Evolutionary conservation across 1,140 invertebrate species (phyloP).

Genomic region (Meloidogyne hapla): DNA sequence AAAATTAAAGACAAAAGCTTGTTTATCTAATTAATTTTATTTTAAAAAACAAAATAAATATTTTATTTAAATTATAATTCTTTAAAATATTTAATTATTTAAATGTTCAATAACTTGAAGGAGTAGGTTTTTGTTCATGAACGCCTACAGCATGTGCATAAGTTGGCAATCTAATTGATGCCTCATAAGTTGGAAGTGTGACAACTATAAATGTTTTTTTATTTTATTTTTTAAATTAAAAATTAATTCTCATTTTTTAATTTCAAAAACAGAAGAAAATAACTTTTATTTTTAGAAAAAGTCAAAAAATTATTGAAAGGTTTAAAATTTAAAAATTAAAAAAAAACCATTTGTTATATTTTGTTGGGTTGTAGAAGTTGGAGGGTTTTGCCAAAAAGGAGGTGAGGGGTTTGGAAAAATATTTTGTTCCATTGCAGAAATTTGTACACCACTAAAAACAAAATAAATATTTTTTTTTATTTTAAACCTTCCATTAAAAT

Average conservation of each 20-base stretch:
- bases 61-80: too few species aligned
- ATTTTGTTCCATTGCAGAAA: not conserved
- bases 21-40: too few species aligned
- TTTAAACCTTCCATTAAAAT: conserved; percentile 36
- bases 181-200: not conserved
- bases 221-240: not conserved
- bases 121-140: not conserved
- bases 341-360: not conserved
- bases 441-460: not conserved
- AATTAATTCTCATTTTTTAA: too few species aligned
- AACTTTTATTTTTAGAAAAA: too few species aligned
- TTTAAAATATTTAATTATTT: too few species aligned
- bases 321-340: too few species aligned
- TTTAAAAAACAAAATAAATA: too few species aligned
- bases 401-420: not conserved
- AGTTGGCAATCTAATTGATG: not conserved
- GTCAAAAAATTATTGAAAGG: too few species aligned
- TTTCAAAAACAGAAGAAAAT: not conserved
- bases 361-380: not conserved
- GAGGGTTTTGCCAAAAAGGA: not conserved
- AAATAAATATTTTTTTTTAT: not conserved
- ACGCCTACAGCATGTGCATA: not conserved
- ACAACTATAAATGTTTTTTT: not conserved
- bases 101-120: too few species aligned
- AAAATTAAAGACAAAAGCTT: too few species aligned